These are phyloP conservation scores for Eurytoma californica DNA, from an alignment of 2,888 invertebrate genomes.

Conservation along the genomic window DNA sequence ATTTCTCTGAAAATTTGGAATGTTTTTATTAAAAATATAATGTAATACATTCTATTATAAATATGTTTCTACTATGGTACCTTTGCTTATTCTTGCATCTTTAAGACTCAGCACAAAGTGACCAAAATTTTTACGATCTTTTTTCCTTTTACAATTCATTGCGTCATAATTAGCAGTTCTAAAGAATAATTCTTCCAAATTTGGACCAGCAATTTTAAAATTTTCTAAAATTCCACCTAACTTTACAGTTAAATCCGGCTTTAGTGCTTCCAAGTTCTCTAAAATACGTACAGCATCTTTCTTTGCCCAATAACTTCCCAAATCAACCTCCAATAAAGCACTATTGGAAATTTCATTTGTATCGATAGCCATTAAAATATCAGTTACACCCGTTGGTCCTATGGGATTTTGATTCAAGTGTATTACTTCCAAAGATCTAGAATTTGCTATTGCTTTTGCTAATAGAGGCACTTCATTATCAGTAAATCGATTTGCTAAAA, in stretches of 20 bases:
- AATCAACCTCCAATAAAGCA: slow-evolving; percentile 75
- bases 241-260: slow-evolving; percentile 55
- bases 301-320: slow-evolving; percentile 76
- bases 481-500: slow-evolving; percentile 66
- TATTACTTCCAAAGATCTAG: slow-evolving; percentile 73
- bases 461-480: slow-evolving; percentile 69
- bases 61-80: slow-evolving; percentile 48
- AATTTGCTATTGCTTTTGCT: slow-evolving; percentile 74
- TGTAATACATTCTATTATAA: not conserved
- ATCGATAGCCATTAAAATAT: slow-evolving; percentile 42
- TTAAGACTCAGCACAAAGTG: slow-evolving; percentile 73
- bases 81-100: slow-evolving; percentile 65
- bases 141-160: slow-evolving; percentile 75
- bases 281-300: slow-evolving; percentile 71
- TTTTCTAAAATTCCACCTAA: slow-evolving; percentile 75
- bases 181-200: slow-evolving; percentile 74
- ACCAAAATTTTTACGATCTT: slow-evolving; percentile 73
- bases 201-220: slow-evolving; percentile 75
- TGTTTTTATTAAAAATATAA: not conserved
- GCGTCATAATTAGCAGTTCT: slow-evolving; percentile 76
- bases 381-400: slow-evolving; percentile 72
- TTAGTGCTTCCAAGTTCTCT: slow-evolving; percentile 55
- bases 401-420: slow-evolving; percentile 77
- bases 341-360: slow-evolving; percentile 9
- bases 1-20: slow-evolving; percentile 29